These are phyloP conservation scores for Vandiemenella viatica DNA, from an alignment of 2,888 invertebrate species.

Conservation along the genomic window DNA sequence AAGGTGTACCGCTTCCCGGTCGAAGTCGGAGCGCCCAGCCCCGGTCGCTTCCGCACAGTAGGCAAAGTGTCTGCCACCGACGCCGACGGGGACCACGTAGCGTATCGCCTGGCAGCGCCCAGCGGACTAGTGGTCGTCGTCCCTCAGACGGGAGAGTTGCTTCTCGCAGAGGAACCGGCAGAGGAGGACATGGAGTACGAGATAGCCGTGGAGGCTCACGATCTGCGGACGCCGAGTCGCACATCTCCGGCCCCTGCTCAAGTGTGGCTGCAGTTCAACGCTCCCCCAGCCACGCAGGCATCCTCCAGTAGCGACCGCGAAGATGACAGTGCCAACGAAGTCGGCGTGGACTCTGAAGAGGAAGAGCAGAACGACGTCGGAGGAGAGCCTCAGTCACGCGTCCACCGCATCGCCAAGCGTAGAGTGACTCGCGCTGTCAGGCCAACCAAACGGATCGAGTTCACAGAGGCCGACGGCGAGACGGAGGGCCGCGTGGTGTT, in stretches of 20 bases:
- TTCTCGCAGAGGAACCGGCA: conserved; percentile 60
- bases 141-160: conserved; percentile 81
- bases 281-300: conserved; percentile 29
- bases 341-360: no score
- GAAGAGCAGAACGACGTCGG: no score
- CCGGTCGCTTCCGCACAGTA: conserved; percentile 69
- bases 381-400: conserved; percentile 12
- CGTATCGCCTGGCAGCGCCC: conserved; percentile 66
- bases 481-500: conserved; percentile 78
- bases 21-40: conserved; percentile 42
- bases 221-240: conserved; percentile 57
- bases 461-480: conserved; percentile 80
- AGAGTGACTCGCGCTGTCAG: conserved; percentile 80
- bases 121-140: conserved; percentile 76
- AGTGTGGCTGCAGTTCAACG: conserved; percentile 55
- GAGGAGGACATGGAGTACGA: conserved; percentile 43
- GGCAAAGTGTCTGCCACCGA: conserved; percentile 78
- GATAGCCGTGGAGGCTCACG: conserved; percentile 68
- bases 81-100: conserved; percentile 82
- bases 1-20: conserved; percentile 55
- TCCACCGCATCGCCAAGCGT: conserved; percentile 46
- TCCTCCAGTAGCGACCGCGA: no score
- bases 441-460: conserved; percentile 85
- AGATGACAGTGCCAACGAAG: no score
- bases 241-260: conserved; percentile 55